Base-by-base conservation (phyloP, 2,113 vertebrate species). In the Hydrochoerus hydrochaeris region DNA sequence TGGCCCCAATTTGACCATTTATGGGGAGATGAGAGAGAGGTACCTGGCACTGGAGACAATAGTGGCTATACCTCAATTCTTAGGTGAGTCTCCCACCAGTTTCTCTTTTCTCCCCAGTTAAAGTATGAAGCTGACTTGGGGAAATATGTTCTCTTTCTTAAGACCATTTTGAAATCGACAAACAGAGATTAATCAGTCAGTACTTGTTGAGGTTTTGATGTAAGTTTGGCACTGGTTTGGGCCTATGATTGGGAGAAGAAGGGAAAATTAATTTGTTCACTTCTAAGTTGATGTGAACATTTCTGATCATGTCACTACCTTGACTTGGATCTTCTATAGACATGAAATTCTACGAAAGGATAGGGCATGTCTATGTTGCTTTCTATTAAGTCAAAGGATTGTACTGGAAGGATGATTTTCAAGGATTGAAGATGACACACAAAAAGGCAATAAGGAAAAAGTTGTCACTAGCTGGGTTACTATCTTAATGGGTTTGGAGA, bases 351-450 rank as follows among this genome's bases (percentile, higher is more conserved):
- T 93, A 0, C 88, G 71, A 63, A 28, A 82, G 95, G 24, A n/a
- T 77, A 96, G 1, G 20, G 9, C 71, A 90, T 94, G 60, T 93
- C 71, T 93, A 57, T 54, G 3, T 49, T 83, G 62, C 73, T 96
- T 94, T 95, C 73, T 85, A 93, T 94, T 19, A 95, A 83, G 41
- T 71, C 75, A 84, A 96, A 81, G 65, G 95, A 84, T 54, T 91
- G 8, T 26, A 88, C 32, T n/a, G 3, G 57, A 65, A 28, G 32
- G 35, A 88, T 88, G 46, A 41, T 85, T 91, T 83, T 85, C 26
- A 95, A 73, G 35, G 19, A 10, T 91, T 88, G 38, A 94, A 32
- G 13, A 30, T 46, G 71, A 62, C 38, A 67, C 54, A 85, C 28
- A 62, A 84, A 86, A 90, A 88, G 16, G 22, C 17, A 85, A 84